These are phyloP conservation scores for Scomber scombrus DNA, from an alignment of 2,113 vertebrate species.

Conservation along the genomic window DNA sequence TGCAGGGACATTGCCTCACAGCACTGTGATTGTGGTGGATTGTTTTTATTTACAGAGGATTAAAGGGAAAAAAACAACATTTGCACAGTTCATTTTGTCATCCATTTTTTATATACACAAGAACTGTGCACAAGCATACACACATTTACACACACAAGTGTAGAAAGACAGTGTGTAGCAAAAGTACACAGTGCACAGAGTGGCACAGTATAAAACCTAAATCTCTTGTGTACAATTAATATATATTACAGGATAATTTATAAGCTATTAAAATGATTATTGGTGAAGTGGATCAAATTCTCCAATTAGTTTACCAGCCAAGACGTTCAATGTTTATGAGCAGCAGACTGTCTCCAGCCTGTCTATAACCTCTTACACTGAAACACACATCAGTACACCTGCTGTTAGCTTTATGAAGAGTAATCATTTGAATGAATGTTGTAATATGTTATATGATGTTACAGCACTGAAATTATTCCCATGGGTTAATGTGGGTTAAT, in stretches of 20 bases:
- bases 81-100: slow-evolving; percentile 39
- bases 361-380: slow-evolving; percentile 56
- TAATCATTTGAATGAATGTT: slow-evolving; percentile 36
- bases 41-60: slow-evolving; percentile 70
- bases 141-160: background rate
- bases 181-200: background rate
- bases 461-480: slow-evolving; percentile 18
- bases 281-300: slow-evolving; percentile 71
- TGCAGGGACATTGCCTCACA: slow-evolving; percentile 50
- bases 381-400: slow-evolving; percentile 65
- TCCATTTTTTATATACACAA: slow-evolving; percentile 26
- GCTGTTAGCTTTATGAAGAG: slow-evolving; percentile 48
- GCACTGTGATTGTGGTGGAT: slow-evolving; percentile 58
- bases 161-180: slow-evolving; percentile 11
- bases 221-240: slow-evolving; percentile 63
- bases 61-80: slow-evolving; percentile 57
- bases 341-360: slow-evolving; percentile 64
- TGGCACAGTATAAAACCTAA: slow-evolving; percentile 33
- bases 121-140: background rate
- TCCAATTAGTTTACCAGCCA: slow-evolving; percentile 58
- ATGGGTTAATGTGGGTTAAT: slow-evolving; percentile 10
- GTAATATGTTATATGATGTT: slow-evolving; percentile 26
- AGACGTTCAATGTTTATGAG: slow-evolving; percentile 61
- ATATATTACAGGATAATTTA: slow-evolving; percentile 63
- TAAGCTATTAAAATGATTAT: slow-evolving; percentile 66